Evolutionary conservation across 92 coral and sea anemone genomes (phyloP), one percentile per base, ranked within the genome.

Genomic region (Scolanthus callimorphus): DNA sequence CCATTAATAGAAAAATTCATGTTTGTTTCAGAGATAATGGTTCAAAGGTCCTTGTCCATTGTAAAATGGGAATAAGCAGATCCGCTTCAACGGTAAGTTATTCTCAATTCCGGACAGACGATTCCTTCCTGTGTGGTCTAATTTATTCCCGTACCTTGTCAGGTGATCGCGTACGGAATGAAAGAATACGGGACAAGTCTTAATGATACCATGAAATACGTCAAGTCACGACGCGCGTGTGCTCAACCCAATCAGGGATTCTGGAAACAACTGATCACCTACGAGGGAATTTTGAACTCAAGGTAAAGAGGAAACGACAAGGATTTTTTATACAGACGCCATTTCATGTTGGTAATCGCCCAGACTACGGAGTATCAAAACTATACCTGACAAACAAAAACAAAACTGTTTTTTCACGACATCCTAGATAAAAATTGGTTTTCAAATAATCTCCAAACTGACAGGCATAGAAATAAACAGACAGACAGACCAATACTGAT

Each of bases 121-220:
- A 34, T 34, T 34, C 8, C 41, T 6, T 34, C 41, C 41, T 15
- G 15, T 6, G 41, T 34, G 41, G 41, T 34, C n/a, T n/a, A n/a
- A n/a, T n/a, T 34, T 15, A 6, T 34, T 34, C 6, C 6, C 41
- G 41, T 34, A 6, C 41, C 41, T 34, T 34, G 8, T 34, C 50
- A 92, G 98, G 96, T 92, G 3, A 83, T 88, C 23, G 98, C 98
- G 17, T 92, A 77, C 55, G 83, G 85, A 12, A 92, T 92, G 98
- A 92, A 92, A 44, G 96, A 92, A 57, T 78, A 80, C 29, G 88
- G 96, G 20, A 62, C 79, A 74, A 79, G 84, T 22, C 65, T 92
- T 25, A 70, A 78, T 55, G 98, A 92, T 10, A 74, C 98, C 15
- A 85, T 88, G 96, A 92, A 92, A 49, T 57, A 80, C 29, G 98